Percentiles rank a stretch among this genome's conserved stretches.
These are phyloP conservation scores for Alaudala cheleensis DNA, from an alignment of 2,113 vertebrate genomes.

Conservation along the genomic window DNA sequence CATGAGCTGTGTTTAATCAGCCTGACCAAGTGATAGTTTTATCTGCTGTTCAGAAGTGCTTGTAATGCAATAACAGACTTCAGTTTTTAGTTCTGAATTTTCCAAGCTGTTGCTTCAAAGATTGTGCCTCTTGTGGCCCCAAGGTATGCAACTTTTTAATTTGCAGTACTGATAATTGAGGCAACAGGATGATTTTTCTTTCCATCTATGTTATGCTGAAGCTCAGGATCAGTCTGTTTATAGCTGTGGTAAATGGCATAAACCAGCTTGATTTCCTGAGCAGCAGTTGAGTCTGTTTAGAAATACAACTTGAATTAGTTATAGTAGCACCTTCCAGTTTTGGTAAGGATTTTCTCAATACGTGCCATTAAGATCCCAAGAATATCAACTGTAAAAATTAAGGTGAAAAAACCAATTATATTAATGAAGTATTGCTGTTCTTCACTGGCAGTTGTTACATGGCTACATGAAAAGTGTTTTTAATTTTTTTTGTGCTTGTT, in stretches of 20 bases:
- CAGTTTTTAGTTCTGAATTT: not conserved
- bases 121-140: not conserved
- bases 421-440: not conserved
- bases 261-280: conserved; percentile 9
- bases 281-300: not conserved
- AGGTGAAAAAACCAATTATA: accelerated
- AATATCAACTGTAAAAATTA: not conserved
- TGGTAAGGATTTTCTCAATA: not conserved
- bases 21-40: not conserved
- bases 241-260: not conserved
- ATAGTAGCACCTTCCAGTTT: not conserved
- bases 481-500: not conserved
- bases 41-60: not conserved
- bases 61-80: not conserved
- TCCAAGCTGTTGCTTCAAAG: not conserved
- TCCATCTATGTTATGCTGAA: not conserved
- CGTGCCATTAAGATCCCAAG: not conserved
- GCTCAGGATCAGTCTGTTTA: not conserved
- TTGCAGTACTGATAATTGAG: not conserved
- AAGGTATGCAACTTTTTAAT: not conserved
- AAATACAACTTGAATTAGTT: not conserved
- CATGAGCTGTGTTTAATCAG: not conserved
- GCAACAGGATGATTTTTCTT: not conserved
- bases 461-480: not conserved
- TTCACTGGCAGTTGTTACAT: not conserved